Base-by-base conservation (phyloP, 2,888 invertebrate genomes). In the Leucania comma region DNA sequence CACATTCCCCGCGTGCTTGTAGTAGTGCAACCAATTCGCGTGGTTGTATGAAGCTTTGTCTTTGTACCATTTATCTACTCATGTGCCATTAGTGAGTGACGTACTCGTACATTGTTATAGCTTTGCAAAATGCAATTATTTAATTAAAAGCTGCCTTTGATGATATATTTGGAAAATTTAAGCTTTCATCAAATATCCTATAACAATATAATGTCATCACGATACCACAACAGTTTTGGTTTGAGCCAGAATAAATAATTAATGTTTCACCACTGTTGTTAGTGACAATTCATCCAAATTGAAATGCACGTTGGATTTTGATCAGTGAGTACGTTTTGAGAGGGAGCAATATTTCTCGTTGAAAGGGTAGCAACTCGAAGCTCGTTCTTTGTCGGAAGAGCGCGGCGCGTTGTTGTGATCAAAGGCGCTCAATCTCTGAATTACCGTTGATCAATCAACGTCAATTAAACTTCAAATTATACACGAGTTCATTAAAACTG, bases 391-490 rank as follows among this genome's bases (percentile, higher is more conserved):
- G 81, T 77, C 67, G 76, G 78, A 66, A 74, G 73, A 77, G 68
- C 71, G 72, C 65, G 38, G 46, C 51, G 68, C 46, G 73, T 38
- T 71, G 78, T 71, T 82, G 32, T 57, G 79, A 84, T 83, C 85
- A 83, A 85, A 84, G 73, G 72, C 66, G 54, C 53, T 72, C 72
- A 62, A 75, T 83, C 65, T 66, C 51, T 71, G 73, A 74, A 85
- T 77, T 65, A 69, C 59, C 57, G 67, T 69, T 73, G 70, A 83
- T 85, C 77, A 70, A 81, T 85, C 77, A 85, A 83, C 69, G 77
- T 81, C 85, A 83, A 81, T 85, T 85, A 76, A 68, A 72, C 81
- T 76, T 78, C 69, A 75, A 82, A 66, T 71, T 72, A 67, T 65
- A 72, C 72, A 76, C 61, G 22, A 78, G 69, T 75, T 38, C 69